Percentiles rank a stretch among this genome's conserved stretches.
These are phyloP conservation scores for Morelia viridis DNA, from an alignment of 2,797 vertebrate species.

Conservation along the genomic window DNA sequence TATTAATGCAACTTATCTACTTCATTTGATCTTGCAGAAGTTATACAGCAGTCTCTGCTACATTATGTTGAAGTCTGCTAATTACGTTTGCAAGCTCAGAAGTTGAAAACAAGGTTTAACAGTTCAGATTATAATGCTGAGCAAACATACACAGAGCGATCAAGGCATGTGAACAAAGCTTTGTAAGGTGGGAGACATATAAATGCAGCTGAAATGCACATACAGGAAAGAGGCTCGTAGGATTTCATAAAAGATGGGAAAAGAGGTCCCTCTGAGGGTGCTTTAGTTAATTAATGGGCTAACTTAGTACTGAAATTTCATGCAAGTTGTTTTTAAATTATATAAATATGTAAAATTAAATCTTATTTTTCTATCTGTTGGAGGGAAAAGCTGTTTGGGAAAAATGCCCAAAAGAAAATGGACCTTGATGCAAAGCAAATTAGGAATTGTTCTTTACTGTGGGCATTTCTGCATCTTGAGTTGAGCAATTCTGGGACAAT, in stretches of 20 bases:
- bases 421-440: conserved; percentile 49
- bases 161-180: conserved; percentile 12
- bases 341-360: conserved; percentile 65
- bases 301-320: conserved; percentile 54
- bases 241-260: conserved; percentile 59
- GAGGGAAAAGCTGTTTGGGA: conserved; percentile 51
- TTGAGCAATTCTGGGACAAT: conserved; percentile 23
- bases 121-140: conserved; percentile 18
- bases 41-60: not conserved
- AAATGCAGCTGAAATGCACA: conserved; percentile 53
- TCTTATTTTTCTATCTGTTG: conserved; percentile 61
- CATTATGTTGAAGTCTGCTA: conserved; percentile 29
- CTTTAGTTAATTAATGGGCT: conserved; percentile 71
- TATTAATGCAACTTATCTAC: conserved; percentile 41
- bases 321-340: conserved; percentile 55
- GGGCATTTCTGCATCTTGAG: conserved; percentile 7
- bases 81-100: conserved; percentile 17
- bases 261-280: conserved; percentile 51
- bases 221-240: conserved; percentile 54
- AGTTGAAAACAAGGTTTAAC: conserved; percentile 35
- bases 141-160: conserved; percentile 19
- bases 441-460: conserved; percentile 55
- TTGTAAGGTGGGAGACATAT: conserved; percentile 24
- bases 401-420: conserved; percentile 57
- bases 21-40: conserved; percentile 41